phyloP scores from a whole-genome alignment of 2,888 invertebrate genomes.

The Zaprionus bogoriensis region DNA sequence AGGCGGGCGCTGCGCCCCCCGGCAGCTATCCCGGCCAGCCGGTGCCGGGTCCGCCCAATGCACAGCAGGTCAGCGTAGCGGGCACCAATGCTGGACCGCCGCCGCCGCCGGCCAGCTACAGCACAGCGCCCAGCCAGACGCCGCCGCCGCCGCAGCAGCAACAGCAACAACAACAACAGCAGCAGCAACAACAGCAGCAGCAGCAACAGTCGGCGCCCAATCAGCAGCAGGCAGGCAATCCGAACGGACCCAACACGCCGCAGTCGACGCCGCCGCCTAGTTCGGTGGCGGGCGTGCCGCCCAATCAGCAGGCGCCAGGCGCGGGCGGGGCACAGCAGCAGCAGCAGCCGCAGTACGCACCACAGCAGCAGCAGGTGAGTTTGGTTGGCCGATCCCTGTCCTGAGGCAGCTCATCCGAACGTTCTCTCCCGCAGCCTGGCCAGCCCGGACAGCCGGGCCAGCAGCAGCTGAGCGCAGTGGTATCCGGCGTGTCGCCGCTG shows the following conservation, averaged over 20 bases:
- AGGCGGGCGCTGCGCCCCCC: slow-evolving; percentile 73
- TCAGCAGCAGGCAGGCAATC: slow-evolving; percentile 62
- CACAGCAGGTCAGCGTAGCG: slow-evolving; percentile 69
- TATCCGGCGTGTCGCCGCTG: slow-evolving; percentile 78
- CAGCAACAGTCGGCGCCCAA: slow-evolving; percentile 82
- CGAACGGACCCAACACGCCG: slow-evolving; percentile 74
- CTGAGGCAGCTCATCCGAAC: background rate
- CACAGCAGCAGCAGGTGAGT: slow-evolving; percentile 56
- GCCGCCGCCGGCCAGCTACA: slow-evolving; percentile 82
- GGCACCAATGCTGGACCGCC: slow-evolving; percentile 65
- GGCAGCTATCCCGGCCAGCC: slow-evolving; percentile 77
- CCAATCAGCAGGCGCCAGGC: slow-evolving; percentile 57
- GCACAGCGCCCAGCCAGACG: slow-evolving; percentile 84
- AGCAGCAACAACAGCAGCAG: slow-evolving; percentile 19
- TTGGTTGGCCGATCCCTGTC: no score
- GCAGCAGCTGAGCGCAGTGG: slow-evolving; percentile 60
- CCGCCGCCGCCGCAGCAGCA: slow-evolving; percentile 72
- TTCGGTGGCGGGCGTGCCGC: slow-evolving; percentile 44
- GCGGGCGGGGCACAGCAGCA: slow-evolving; percentile 42
- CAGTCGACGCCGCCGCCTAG: slow-evolving; percentile 73
- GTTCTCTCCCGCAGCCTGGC: slow-evolving; percentile 30
- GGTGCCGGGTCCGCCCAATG: slow-evolving; percentile 58
- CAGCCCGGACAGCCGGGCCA: slow-evolving; percentile 44
- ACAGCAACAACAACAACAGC: slow-evolving; percentile 48
- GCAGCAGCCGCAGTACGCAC: slow-evolving; percentile 54